Conservation (phyloP, 2,113 vertebrate genomes). For the Leucosticte australis region DNA sequence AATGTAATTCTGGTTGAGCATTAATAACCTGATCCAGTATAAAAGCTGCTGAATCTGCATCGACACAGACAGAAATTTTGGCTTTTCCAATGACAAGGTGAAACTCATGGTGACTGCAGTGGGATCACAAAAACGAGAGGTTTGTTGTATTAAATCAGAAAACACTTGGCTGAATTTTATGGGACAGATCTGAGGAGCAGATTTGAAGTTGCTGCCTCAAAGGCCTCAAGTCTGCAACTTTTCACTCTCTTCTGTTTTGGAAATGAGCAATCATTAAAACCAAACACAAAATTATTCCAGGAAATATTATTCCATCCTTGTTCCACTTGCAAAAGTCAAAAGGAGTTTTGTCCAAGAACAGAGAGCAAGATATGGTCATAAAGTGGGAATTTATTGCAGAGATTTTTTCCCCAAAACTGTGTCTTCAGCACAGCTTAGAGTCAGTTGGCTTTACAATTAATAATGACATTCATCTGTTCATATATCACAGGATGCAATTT, state of each 20-base stretch:
- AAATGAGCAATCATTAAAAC: slow-evolving; percentile 35
- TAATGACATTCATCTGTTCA: slow-evolving; percentile 62
- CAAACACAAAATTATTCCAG: slow-evolving; percentile 40
- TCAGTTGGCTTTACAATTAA: slow-evolving; percentile 42
- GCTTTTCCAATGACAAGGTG: background rate
- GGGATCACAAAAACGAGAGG: background rate
- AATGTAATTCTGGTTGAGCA: background rate
- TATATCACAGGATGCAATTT: slow-evolving; percentile 67
- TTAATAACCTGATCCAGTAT: background rate
- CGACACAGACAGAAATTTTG: background rate
- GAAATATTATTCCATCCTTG: slow-evolving; percentile 46
- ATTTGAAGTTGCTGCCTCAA: background rate
- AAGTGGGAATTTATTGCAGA: slow-evolving; percentile 17
- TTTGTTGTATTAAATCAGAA: background rate
- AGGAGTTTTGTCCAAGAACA: slow-evolving; percentile 19
- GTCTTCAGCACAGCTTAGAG: slow-evolving; percentile 37
- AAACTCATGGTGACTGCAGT: background rate
- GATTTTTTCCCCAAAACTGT: slow-evolving; percentile 38
- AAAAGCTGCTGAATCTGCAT: background rate
- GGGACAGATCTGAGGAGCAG: background rate
- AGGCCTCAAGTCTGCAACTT: background rate
- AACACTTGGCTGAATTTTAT: background rate
- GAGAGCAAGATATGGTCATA: background rate
- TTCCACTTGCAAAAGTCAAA: slow-evolving; percentile 48
- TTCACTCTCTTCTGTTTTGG: slow-evolving; percentile 15